Conservation (phyloP, 2,113 vertebrate species). For the Percina caprodes region DNA sequence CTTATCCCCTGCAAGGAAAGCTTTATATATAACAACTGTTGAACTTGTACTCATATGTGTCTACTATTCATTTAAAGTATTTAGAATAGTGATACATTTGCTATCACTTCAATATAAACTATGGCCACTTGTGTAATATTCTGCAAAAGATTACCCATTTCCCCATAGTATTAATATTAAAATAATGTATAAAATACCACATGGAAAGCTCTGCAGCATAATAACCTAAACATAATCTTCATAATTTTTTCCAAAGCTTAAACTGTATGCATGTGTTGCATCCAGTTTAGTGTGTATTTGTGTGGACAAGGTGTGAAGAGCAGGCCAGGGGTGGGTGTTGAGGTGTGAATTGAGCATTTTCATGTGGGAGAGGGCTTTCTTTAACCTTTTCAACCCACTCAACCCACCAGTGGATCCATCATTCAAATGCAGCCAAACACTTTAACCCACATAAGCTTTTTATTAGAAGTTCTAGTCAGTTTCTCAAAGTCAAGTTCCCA, state of each 20-base stretch:
- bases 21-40: not conserved
- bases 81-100: not conserved
- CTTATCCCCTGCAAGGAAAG: not conserved
- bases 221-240: not conserved
- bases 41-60: not conserved
- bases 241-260: not conserved
- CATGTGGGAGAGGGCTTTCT: constrained; percentile 13
- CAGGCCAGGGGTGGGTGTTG: constrained; percentile 8
- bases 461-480: constrained; percentile 33
- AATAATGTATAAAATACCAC: constrained; percentile 6
- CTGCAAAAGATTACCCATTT: not conserved
- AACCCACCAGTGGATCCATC: constrained; percentile 31
- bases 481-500: constrained; percentile 36
- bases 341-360: constrained; percentile 37
- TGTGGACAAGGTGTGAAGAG: constrained; percentile 37
- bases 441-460: constrained; percentile 29
- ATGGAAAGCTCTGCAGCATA: not conserved
- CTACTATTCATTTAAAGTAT: not conserved
- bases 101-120: not conserved
- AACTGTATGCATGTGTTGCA: constrained; percentile 10
- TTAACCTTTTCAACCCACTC: constrained; percentile 52
- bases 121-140: not conserved
- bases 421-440: constrained; percentile 14
- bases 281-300: constrained; percentile 27
- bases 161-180: not conserved